A percentile compares a stretch with the other conserved stretches of the same genome.
phyloP scores from a whole-genome alignment of 2,888 invertebrate genomes.

The Sinohyriopsis cumingii region DNA sequence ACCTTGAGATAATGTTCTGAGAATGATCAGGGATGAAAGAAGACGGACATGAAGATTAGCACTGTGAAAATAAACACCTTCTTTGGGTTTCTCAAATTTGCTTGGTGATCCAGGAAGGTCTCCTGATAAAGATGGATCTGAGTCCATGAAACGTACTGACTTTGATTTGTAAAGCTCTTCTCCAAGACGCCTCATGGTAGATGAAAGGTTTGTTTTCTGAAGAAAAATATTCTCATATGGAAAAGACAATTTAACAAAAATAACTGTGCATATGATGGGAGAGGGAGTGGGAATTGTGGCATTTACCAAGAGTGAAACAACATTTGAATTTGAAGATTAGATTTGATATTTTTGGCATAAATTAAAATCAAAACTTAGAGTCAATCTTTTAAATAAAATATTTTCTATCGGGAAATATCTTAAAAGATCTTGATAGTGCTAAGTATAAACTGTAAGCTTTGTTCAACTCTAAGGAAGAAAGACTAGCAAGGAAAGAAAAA shows the following conservation, averaged over 20 bases:
- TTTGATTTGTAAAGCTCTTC: conserved; percentile 67
- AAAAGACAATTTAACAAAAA: background rate
- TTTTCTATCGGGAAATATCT: no score
- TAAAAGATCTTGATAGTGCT: no score
- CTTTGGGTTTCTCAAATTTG: conserved; percentile 48
- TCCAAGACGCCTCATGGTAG: conserved; percentile 67
- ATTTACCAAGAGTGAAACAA: no score
- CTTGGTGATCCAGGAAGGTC: conserved; percentile 28
- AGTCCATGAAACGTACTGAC: conserved; percentile 40
- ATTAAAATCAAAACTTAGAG: no score
- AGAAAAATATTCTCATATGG: conserved; percentile 6
- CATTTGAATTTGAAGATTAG: no score
- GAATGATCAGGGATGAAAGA: conserved; percentile 64
- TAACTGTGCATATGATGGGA: no score
- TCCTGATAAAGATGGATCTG: conserved; percentile 29
- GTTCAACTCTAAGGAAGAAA: no score
- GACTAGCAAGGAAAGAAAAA: no score
- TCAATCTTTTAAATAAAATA: no score
- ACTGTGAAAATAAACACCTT: conserved; percentile 63
- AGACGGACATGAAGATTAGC: conserved; percentile 62
- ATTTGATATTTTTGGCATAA: no score
- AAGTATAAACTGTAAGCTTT: no score
- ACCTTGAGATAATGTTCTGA: conserved; percentile 69
- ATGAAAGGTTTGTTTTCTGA: conserved; percentile 63
- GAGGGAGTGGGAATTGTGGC: no score